Percentiles rank a stretch among this genome's conserved stretches.
Evolutionary conservation across 2,113 vertebrate species (phyloP).

Genomic region (Salvelinus alpinus): DNA sequence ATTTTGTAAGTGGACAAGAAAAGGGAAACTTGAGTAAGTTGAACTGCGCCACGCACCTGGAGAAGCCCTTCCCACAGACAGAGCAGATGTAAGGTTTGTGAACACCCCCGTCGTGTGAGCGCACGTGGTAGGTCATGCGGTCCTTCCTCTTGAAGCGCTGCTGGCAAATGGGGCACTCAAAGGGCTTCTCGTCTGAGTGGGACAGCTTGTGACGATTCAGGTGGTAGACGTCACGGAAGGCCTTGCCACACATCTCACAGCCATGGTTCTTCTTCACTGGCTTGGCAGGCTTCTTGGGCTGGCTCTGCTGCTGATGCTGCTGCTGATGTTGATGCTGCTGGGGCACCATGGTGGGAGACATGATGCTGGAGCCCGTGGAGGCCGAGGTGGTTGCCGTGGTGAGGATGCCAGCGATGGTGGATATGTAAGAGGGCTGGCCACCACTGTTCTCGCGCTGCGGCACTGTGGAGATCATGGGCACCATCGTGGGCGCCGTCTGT

Average conservation of each 20-base stretch:
- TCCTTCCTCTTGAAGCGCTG: conserved; percentile 99
- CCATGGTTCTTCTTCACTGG: conserved; percentile 98
- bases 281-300: conserved; percentile 93
- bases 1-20: not conserved
- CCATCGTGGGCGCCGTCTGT: conserved; percentile 83
- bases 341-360: conserved; percentile 75
- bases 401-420: conserved; percentile 91
- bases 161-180: conserved; percentile 96
- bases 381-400: conserved; percentile 93
- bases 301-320: conserved; percentile 72
- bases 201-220: conserved; percentile 98
- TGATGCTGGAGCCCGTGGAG: conserved; percentile 73
- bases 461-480: conserved; percentile 93
- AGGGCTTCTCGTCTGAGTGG: conserved; percentile 96
- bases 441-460: conserved; percentile 81
- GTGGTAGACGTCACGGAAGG: conserved; percentile 97
- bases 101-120: conserved; percentile 95
- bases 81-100: conserved; percentile 98
- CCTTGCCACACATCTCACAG: conserved; percentile 98
- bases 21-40: not conserved
- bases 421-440: conserved; percentile 85
- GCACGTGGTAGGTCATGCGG: conserved; percentile 97
- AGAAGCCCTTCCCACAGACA: conserved; percentile 98
- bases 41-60: conserved; percentile 77
- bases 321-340: conserved; percentile 55